Percentiles rank a stretch among this genome's conserved stretches.
phyloP scores from a whole-genome alignment of 2,797 vertebrate species.

The Chiloscyllium punctatum region DNA sequence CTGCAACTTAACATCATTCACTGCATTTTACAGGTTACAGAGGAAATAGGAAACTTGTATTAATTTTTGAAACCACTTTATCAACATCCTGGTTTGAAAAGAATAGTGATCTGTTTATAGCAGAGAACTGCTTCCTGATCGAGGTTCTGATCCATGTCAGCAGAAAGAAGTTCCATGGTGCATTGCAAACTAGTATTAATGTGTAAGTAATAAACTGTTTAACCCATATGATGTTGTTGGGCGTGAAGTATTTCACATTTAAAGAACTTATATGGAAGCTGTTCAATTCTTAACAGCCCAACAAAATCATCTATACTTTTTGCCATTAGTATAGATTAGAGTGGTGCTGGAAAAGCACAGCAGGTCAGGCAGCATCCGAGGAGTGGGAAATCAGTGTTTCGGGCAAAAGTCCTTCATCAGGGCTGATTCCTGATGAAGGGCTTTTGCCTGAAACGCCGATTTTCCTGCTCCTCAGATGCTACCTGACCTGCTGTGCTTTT shows the following conservation, averaged over 20 bases:
- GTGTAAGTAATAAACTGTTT: neutral
- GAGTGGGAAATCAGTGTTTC: too few relatives aligned
- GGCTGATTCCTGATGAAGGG: too few relatives aligned
- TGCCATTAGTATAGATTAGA: neutral
- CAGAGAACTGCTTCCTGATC: neutral
- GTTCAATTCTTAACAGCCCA: neutral
- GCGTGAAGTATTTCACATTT: neutral
- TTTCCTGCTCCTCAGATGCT: too few relatives aligned
- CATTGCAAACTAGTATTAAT: neutral
- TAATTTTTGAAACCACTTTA: neutral
- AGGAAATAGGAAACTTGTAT: neutral
- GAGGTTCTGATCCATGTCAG: neutral
- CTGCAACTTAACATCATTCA: neutral
- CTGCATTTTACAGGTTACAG: neutral
- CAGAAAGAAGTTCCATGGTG: neutral
- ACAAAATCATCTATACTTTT: neutral
- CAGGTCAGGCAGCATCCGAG: too few relatives aligned
- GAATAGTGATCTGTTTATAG: neutral
- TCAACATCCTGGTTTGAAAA: neutral
- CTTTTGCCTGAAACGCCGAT: too few relatives aligned
- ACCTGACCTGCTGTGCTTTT: too few relatives aligned
- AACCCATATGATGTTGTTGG: neutral
- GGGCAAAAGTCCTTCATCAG: too few relatives aligned
- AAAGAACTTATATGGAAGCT: neutral
- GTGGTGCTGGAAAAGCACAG: too few relatives aligned